These are phyloP conservation scores for Diploptera punctata DNA, from an alignment of 2,888 invertebrate species.

Conservation along the genomic window DNA sequence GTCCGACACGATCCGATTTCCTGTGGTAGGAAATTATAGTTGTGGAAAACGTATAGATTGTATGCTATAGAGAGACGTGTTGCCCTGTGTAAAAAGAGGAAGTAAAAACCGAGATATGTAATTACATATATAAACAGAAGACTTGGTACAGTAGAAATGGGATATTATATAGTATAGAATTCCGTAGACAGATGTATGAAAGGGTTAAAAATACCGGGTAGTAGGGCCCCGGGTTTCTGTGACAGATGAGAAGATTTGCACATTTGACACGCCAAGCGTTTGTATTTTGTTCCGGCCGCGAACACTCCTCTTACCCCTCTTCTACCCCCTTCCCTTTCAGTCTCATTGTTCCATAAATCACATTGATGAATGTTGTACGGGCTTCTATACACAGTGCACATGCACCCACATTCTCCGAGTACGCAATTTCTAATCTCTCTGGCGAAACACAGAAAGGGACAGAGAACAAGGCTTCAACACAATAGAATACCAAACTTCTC, in stretches of 20 bases:
- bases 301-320: slow-evolving; percentile 1
- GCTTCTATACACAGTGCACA: not conserved
- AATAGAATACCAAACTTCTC: not conserved
- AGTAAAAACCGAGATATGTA: not conserved
- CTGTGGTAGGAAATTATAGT: no score
- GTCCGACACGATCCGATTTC: no score
- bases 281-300: slow-evolving; percentile 31
- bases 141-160: not conserved
- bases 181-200: no score
- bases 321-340: slow-evolving; percentile 11
- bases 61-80: not conserved
- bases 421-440: slow-evolving; percentile 10
- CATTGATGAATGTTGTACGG: slow-evolving; percentile 35
- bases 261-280: slow-evolving; percentile 37
- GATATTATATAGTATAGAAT: not conserved
- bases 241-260: slow-evolving; percentile 40
- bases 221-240: slow-evolving; percentile 11
- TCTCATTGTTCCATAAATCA: slow-evolving; percentile 32
- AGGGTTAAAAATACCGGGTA: not conserved
- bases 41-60: no score
- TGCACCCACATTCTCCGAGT: not conserved
- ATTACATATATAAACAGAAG: no score
- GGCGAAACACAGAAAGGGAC: not conserved
- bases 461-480: not conserved
- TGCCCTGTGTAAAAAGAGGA: not conserved